Base-by-base conservation (phyloP, 2,888 invertebrate genomes). In the Agrilus mali region DNA sequence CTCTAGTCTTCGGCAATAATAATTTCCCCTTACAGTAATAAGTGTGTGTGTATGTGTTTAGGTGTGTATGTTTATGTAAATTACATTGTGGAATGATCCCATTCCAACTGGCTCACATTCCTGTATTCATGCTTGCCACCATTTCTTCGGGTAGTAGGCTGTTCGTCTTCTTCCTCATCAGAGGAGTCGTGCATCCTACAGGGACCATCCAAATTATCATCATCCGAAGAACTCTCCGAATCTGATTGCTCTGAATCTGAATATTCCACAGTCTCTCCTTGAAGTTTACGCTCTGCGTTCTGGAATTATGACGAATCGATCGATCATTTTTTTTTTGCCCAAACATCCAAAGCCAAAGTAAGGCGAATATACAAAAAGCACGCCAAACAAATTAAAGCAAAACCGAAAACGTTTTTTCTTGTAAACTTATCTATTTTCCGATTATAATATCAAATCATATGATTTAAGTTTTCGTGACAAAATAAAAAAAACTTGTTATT, bases 71-170 rank as follows among this genome's bases (percentile, higher is more conserved):
- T 14, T 13, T 16, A 27, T 8, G n/a, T n/a, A 20, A 17, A 38
- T 48, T 80, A 82, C 80, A 82, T 82, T 57, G 81, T 82, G 67
- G 80, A 80, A 71, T 82, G 81, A 68, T 82, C 82, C 82, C 82
- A 82, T 68, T 82, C 82, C 51, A 82, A 68, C 67, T 82, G 82
- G 66, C 78, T 82, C 61, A 82, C 80, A 69, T 82, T 81, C 59
- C 80, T 77, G 66, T 82, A 82, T 63, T 81, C 66, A 50, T 64
- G 65, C 50, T 65, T 74, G 64, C 63, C 72, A 56, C 61, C 69
- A 60, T 52, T 67, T 69, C 71, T 47, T 44, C 55, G 58, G 36
- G 51, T 47, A n/a, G 40, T 42, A 27, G 53, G 53, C 44, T 55
- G 52, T 47, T 73, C 72, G 5, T 63, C 62, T 46, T 65, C 63